Conservation (phyloP, 2,113 vertebrate species). For the Campylomormyrus tamandua region DNA sequence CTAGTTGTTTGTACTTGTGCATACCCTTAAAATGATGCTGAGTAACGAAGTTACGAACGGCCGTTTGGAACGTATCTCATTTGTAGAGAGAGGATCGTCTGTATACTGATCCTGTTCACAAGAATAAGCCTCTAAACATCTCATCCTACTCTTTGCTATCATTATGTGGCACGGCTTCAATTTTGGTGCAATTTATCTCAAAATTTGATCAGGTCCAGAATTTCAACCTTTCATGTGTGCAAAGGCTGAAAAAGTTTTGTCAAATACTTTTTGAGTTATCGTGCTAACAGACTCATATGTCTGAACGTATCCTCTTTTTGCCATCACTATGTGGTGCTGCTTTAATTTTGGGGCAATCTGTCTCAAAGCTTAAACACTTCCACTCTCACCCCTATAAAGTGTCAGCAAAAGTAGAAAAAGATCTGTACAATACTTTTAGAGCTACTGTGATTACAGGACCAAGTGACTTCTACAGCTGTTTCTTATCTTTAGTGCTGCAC, state of each 20-base stretch:
- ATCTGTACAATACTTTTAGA: not conserved
- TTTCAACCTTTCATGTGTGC: not conserved
- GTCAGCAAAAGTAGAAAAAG: not conserved
- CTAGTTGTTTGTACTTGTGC: too few relatives aligned
- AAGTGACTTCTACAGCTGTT: not conserved
- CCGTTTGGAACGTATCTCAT: too few relatives aligned
- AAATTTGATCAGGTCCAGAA: not conserved
- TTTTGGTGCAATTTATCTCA: not conserved
- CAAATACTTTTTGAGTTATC: not conserved
- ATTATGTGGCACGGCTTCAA: not conserved
- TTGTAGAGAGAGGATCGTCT: too few relatives aligned
- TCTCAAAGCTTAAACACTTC: not conserved
- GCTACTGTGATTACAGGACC: not conserved
- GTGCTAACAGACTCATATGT: not conserved
- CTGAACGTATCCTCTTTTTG: not conserved
- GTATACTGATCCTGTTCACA: not conserved
- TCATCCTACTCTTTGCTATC: not conserved
- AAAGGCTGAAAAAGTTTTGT: not conserved
- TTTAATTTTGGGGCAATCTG: not conserved
- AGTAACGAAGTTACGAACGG: too few relatives aligned
- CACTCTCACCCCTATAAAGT: not conserved
- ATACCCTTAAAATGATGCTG: too few relatives aligned
- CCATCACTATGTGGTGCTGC: not conserved
- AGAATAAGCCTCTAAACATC: not conserved
- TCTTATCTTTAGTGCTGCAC: not conserved